Evolutionary conservation across 1,140 invertebrate species (phyloP), one percentile per base, ranked within the genome.

Genomic region (Scylla paramamosain): DNA sequence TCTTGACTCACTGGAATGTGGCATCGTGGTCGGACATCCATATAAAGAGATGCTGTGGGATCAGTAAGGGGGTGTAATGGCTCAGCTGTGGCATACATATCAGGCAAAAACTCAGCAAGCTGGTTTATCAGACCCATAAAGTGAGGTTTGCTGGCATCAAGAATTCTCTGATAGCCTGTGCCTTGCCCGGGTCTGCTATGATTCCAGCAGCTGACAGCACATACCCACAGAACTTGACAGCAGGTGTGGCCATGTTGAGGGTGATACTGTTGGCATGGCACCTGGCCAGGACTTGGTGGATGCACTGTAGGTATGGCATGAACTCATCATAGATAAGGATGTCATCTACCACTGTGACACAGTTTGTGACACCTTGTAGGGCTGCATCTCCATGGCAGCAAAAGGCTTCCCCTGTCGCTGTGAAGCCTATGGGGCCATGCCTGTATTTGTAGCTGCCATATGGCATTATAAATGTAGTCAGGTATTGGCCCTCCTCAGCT

Each of bases 391-490:
- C 86, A 16, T 29, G 14, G 29, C 12, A 29, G n/a, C 67, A 87
- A 29, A 87, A 87, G 14, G 86, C 29, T 20, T 87, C 14, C 10
- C 29, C 14, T 14, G 86, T 87, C 10, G 29, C 91, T 77, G 48
- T 39, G 31, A 92, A 92, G 32, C 48, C 28, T 31, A 92, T 91
- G 31, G 86, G 88, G 45, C 88, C 29, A 6, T 28, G 29, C 31
- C 88, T 45, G 46, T 90, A 46, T 16, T 10, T 67, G 86, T 87
- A 93, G 52, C 45, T 6, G 8, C 92, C 48, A 14, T 93, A 77
- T 14, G 52, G 92, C 10, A 29, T 93, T 16, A 93, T 93, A 29
- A 93, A 29, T 14, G 12, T 93, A 12, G 92, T 93, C 29, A 93
- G 48, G 10, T 8, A 39, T 16, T 16, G 31, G 92, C 84, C 52